Evolutionary conservation across 2,888 invertebrate species (phyloP).

Genomic region (Autographa pulchrina): DNA sequence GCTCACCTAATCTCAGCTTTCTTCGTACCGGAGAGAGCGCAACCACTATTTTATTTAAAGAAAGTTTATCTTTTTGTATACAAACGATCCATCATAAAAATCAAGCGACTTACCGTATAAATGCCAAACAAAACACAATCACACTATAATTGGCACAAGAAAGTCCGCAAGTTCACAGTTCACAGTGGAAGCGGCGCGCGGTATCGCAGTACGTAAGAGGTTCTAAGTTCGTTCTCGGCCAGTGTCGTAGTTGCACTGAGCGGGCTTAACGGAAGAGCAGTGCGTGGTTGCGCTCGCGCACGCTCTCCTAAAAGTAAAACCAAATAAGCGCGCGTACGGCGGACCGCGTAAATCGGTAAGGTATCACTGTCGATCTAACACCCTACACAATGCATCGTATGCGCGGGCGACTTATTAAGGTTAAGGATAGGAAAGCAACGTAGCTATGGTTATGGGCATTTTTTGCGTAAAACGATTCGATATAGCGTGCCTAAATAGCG

Average conservation of each 20-base stretch:
- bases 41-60: constrained; percentile 62
- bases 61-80: constrained; percentile 61
- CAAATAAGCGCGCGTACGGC: constrained; percentile 75
- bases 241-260: constrained; percentile 86
- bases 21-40: constrained; percentile 74
- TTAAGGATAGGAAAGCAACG: constrained; percentile 82
- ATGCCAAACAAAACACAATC: constrained; percentile 73
- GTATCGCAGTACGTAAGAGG: constrained; percentile 69
- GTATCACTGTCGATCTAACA: constrained; percentile 75
- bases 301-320: constrained; percentile 83
- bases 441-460: constrained; percentile 64
- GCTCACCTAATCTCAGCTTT: constrained; percentile 69
- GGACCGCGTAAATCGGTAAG: constrained; percentile 73
- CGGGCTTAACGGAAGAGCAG: constrained; percentile 79
- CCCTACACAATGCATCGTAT: constrained; percentile 72
- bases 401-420: constrained; percentile 76
- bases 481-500: constrained; percentile 65
- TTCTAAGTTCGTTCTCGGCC: constrained; percentile 86
- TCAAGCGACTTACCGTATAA: constrained; percentile 67
- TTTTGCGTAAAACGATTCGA: constrained; percentile 76
- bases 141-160: constrained; percentile 75
- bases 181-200: constrained; percentile 70
- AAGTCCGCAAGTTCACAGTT: constrained; percentile 81
- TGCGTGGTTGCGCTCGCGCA: constrained; percentile 82
- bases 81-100: constrained; percentile 40